Evolutionary conservation across 1,140 invertebrate genomes (phyloP).

Genomic region (Ips nitidus): DNA sequence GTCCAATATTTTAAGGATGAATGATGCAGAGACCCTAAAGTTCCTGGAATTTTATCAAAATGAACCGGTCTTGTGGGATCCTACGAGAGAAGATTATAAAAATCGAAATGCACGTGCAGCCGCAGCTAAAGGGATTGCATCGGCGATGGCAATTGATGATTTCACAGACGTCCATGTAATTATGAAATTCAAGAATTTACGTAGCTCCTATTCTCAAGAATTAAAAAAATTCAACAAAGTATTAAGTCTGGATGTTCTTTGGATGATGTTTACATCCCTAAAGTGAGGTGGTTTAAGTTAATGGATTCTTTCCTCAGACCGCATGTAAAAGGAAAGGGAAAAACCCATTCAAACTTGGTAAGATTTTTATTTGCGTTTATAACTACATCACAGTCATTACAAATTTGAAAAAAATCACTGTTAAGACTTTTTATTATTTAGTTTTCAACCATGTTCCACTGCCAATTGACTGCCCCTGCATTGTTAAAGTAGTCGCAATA

Average conservation of each 20-base stretch:
- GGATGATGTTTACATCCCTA: conserved; percentile 44
- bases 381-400: neutral
- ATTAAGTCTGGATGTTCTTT: conserved; percentile 31
- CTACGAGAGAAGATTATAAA: conserved; percentile 26
- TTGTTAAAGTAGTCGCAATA: conserved; percentile 20
- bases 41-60: conserved; percentile 30
- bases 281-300: conserved; percentile 26
- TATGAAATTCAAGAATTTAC: conserved; percentile 37
- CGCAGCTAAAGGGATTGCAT: conserved; percentile 31
- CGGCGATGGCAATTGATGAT: conserved; percentile 19
- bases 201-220: neutral
- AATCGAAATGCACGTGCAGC: conserved; percentile 25
- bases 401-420: conserved; percentile 6
- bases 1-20: conserved; percentile 8
- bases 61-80: conserved; percentile 30
- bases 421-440: neutral
- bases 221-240: conserved; percentile 45
- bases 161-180: conserved; percentile 29
- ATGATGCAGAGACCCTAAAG: conserved; percentile 27
- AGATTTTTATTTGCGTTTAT: conserved; percentile 20
- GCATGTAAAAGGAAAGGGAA: conserved; percentile 18
- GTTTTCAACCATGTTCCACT: conserved; percentile 8
- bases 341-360: conserved; percentile 28
- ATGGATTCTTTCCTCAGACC: conserved; percentile 28
- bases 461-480: conserved; percentile 15